Conservation (phyloP, 1,140 invertebrate genomes). For the Calephelis virginiensis region DNA sequence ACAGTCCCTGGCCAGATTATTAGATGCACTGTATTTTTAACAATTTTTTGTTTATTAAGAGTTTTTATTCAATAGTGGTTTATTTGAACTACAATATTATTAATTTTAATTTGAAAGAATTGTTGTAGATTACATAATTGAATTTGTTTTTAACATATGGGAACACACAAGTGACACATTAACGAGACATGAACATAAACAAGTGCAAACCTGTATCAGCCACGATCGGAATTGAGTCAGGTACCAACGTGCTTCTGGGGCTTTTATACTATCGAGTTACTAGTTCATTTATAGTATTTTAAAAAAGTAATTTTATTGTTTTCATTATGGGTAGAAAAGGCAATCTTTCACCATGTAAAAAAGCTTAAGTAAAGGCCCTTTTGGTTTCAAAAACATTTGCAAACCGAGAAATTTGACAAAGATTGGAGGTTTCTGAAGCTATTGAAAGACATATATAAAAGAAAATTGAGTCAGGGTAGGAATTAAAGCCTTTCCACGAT, state of each 20-base stretch:
- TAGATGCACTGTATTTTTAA: conserved; percentile 18
- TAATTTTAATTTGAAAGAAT: conserved; percentile 3
- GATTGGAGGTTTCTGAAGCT: conserved; percentile 26
- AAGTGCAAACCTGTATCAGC: conserved; percentile 14
- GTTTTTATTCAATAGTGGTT: background rate
- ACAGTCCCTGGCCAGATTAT: conserved; percentile 19
- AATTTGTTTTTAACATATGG: conserved; percentile 16
- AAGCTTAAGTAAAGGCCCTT: conserved; percentile 12
- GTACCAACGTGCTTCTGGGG: too few relatives aligned
- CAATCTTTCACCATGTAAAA: conserved; percentile 14
- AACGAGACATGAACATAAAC: background rate
- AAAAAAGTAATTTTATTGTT: background rate
- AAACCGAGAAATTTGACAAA: conserved; percentile 25
- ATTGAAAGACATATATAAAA: conserved; percentile 21
- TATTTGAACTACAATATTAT: conserved; percentile 10
- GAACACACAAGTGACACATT: background rate
- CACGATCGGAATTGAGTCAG: background rate
- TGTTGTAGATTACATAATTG: background rate
- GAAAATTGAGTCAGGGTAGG: conserved; percentile 23
- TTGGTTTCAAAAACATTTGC: conserved; percentile 16
- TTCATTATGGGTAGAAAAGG: conserved; percentile 19
- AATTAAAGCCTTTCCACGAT: conserved; percentile 19
- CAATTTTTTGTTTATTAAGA: background rate
- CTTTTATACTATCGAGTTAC: too few relatives aligned
- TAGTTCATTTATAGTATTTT: too few relatives aligned